A percentile compares a stretch with the other conserved stretches of the same genome.
Conservation (phyloP, 2,888 invertebrate genomes). For the Platynereis dumerilii region DNA sequence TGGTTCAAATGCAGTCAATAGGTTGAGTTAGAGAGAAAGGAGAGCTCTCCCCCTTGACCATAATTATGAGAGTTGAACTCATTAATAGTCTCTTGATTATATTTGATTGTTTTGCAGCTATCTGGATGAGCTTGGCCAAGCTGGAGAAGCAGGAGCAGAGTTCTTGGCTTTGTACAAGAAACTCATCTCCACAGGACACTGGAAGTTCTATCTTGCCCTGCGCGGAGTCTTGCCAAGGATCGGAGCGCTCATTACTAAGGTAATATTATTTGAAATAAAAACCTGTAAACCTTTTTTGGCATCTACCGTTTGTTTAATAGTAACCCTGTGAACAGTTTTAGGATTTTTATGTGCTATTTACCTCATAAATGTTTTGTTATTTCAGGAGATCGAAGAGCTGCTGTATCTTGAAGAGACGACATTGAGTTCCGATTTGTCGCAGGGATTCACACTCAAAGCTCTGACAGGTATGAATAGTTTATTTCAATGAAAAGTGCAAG, state of each 20-base stretch:
- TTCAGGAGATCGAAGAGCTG: conserved; percentile 68
- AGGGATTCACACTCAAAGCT: conserved; percentile 90
- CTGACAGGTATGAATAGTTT: conserved; percentile 72
- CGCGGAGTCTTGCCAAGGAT: conserved; percentile 81
- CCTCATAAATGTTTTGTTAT: too few species aligned
- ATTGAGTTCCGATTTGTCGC: conserved; percentile 89
- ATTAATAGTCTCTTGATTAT: too few species aligned
- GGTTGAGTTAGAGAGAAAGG: too few species aligned
- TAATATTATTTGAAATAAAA: conserved; percentile 67
- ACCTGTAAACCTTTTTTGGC: background rate
- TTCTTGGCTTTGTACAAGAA: conserved; percentile 86
- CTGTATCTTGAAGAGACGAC: conserved; percentile 91
- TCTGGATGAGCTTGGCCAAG: conserved; percentile 81
- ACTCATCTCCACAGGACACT: conserved; percentile 83
- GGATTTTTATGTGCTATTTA: too few species aligned
- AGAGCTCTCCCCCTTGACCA: too few species aligned
- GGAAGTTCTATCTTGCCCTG: conserved; percentile 91
- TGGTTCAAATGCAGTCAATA: too few species aligned
- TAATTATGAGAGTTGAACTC: too few species aligned
- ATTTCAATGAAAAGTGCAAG: background rate
- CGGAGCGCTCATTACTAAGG: conserved; percentile 84
- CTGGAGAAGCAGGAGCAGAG: conserved; percentile 92
- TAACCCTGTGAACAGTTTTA: too few species aligned
- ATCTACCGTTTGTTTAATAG: background rate
- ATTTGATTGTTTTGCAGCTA: conserved; percentile 55